Evolutionary conservation across 1,140 invertebrate species (phyloP).

Genomic region (Diorhabda elongata): DNA sequence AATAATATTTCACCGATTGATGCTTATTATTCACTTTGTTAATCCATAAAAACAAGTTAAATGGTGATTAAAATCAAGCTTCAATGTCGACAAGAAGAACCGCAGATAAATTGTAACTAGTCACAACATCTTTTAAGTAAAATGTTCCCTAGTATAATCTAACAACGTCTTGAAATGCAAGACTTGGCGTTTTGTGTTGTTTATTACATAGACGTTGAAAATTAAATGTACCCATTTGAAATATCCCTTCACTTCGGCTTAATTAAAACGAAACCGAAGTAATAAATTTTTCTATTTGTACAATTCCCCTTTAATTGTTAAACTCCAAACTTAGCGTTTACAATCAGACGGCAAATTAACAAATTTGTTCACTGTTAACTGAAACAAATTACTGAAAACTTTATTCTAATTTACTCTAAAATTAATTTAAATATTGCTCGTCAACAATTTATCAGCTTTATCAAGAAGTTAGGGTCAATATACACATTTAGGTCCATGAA

Average conservation of each 20-base stretch:
- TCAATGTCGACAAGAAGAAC: neutral
- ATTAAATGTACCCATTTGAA: slow-evolving; percentile 1
- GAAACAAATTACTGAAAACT: too few relatives aligned
- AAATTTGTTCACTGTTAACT: too few relatives aligned
- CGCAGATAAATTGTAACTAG: neutral
- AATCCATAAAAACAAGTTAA: neutral
- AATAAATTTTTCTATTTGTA: neutral
- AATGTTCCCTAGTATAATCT: neutral
- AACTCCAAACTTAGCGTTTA: neutral
- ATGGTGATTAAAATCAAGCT: neutral
- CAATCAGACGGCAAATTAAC: too few relatives aligned
- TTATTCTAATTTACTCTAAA: too few relatives aligned
- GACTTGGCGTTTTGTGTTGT: neutral
- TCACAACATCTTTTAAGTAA: slow-evolving; percentile 2
- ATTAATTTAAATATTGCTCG: too few relatives aligned
- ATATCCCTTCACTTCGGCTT: slow-evolving; percentile 1
- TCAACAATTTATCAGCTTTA: too few relatives aligned
- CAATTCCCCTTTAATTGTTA: neutral
- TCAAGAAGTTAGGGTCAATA: too few relatives aligned
- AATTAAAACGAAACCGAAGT: slow-evolving; percentile 1
- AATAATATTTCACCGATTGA: too few relatives aligned
- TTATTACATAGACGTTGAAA: neutral
- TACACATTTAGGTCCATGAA: too few relatives aligned
- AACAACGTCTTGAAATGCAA: slow-evolving; percentile 2
- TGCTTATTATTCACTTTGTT: too few relatives aligned